Evolutionary conservation across 2,113 vertebrate genomes (phyloP).

Genomic region (Pampusana beccarii): DNA sequence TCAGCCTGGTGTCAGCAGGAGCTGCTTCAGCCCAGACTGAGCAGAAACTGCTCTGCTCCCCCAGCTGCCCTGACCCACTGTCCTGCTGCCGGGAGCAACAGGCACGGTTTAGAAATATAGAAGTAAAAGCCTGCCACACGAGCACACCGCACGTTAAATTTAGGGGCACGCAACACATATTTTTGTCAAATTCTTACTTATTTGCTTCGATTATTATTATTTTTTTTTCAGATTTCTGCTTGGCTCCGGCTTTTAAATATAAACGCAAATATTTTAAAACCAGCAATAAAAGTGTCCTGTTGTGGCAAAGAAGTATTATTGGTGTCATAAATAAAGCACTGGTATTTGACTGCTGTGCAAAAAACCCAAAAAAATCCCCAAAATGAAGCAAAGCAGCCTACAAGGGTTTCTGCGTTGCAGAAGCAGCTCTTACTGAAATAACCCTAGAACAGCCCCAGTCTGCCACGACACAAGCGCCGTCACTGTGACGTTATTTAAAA

Average conservation of each 20-base stretch:
- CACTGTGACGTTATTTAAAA: rapidly evolving
- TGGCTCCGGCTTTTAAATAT: not conserved
- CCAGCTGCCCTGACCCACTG: not conserved
- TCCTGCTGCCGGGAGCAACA: not conserved
- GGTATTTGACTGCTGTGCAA: not conserved
- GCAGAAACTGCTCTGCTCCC: not conserved
- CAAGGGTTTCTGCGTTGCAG: not conserved
- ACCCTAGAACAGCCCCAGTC: not conserved
- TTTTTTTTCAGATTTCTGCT: not conserved
- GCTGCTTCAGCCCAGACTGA: not conserved
- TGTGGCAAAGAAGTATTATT: not conserved
- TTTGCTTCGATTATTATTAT: not conserved
- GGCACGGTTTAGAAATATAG: not conserved
- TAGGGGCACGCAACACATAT: rapidly evolving
- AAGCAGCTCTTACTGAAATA: not conserved
- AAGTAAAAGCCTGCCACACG: not conserved
- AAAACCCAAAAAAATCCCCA: not conserved
- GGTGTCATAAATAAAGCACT: constrained; percentile 5
- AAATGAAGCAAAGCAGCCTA: not conserved
- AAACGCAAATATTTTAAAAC: constrained; percentile 22
- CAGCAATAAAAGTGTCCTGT: not conserved
- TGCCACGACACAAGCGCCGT: not conserved
- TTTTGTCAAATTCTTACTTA: not conserved
- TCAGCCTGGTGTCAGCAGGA: not conserved
- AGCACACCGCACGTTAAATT: not conserved